Percentiles rank a stretch among this genome's conserved stretches.
phyloP scores from a whole-genome alignment of 2,113 vertebrate genomes.

The Rafetus swinhoei region DNA sequence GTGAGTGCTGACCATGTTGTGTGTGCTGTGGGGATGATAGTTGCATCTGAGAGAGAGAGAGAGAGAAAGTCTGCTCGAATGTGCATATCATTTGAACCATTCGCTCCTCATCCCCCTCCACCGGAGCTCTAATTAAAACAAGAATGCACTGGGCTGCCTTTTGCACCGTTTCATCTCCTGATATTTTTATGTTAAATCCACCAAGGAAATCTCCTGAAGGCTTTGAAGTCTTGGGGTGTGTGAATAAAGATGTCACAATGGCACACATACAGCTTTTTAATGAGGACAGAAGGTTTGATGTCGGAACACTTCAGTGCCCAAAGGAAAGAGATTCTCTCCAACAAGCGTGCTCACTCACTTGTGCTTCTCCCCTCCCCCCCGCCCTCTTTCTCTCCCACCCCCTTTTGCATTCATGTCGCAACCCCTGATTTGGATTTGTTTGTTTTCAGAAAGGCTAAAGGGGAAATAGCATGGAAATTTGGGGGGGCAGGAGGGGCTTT shows the following conservation, averaged over 20 bases:
- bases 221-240: slow-evolving; percentile 83
- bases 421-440: neutral
- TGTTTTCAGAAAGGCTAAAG: slow-evolving; percentile 23
- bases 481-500: neutral
- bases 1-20: slow-evolving; percentile 1
- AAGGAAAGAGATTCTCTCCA: slow-evolving; percentile 70
- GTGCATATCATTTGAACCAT: neutral
- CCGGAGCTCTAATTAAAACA: slow-evolving; percentile 78
- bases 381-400: too few species aligned
- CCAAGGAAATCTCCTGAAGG: slow-evolving; percentile 81
- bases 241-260: slow-evolving; percentile 84
- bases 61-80: slow-evolving; percentile 1
- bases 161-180: slow-evolving; percentile 72
- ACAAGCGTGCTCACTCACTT: slow-evolving; percentile 10
- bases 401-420: slow-evolving; percentile 3
- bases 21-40: neutral
- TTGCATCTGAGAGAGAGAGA: too few species aligned
- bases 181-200: slow-evolving; percentile 80
- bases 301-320: slow-evolving; percentile 68
- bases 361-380: neutral
- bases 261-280: slow-evolving; percentile 79
- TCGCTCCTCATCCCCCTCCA: slow-evolving; percentile 43
- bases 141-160: slow-evolving; percentile 65
- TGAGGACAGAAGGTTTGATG: slow-evolving; percentile 83
- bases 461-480: slow-evolving; percentile 5